Evolutionary conservation across 2,113 vertebrate genomes (phyloP).

Genomic region (Empidonax alnorum): DNA sequence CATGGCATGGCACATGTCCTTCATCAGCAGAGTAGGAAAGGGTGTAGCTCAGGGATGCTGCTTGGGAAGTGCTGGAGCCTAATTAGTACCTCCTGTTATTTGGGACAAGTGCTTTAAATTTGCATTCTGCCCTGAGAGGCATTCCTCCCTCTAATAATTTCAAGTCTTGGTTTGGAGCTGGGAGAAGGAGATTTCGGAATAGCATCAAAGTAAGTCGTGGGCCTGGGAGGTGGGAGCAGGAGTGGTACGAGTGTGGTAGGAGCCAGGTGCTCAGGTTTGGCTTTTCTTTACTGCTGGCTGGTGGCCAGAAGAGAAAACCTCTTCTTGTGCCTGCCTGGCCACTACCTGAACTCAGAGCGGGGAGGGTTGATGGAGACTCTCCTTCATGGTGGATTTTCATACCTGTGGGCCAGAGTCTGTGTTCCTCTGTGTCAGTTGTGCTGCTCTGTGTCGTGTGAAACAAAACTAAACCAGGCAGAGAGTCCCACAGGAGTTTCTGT

Average conservation of each 20-base stretch:
- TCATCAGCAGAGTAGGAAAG: not conserved
- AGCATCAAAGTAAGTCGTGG: not conserved
- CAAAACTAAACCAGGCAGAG: not conserved
- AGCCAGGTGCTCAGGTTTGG: not conserved
- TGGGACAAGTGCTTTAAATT: conserved; percentile 59
- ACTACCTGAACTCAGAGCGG: not conserved
- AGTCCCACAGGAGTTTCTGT: not conserved
- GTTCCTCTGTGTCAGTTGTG: not conserved
- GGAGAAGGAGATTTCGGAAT: not conserved
- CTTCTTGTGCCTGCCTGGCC: not conserved
- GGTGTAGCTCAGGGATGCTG: conserved; percentile 20
- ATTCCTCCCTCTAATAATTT: conserved; percentile 17
- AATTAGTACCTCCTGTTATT: conserved; percentile 55
- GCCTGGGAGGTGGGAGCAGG: not conserved
- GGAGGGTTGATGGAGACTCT: not conserved
- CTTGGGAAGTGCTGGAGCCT: conserved; percentile 29
- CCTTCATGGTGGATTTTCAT: not conserved
- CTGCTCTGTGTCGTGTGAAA: not conserved
- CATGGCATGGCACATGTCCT: not conserved
- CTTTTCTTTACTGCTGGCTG: not conserved
- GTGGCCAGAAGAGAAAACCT: not conserved
- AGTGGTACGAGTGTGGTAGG: rapidly evolving
- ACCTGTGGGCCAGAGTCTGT: not conserved
- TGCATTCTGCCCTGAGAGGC: conserved; percentile 48
- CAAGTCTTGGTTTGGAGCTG: conserved; percentile 12